A percentile compares a stretch with the other conserved stretches of the same genome.
phyloP scores from a whole-genome alignment of 2,888 invertebrate species.

The Dermolepida albohirtum region DNA sequence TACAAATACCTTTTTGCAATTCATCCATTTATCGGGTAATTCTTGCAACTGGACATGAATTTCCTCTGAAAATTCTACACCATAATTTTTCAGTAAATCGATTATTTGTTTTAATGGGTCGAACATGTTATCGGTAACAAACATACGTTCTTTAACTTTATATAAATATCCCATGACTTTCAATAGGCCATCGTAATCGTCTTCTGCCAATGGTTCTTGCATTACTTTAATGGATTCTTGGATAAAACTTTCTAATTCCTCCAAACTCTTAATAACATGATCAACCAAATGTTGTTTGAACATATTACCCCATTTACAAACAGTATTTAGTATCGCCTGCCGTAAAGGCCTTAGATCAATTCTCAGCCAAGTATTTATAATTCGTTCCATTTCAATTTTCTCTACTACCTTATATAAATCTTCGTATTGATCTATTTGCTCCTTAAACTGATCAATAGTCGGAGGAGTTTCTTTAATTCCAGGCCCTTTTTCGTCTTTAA shows the following conservation, averaged over 20 bases:
- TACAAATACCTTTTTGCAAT: slow-evolving; percentile 76
- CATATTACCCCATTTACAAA: slow-evolving; percentile 89
- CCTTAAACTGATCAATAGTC: slow-evolving; percentile 79
- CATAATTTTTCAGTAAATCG: slow-evolving; percentile 84
- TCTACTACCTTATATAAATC: slow-evolving; percentile 81
- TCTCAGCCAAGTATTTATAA: slow-evolving; percentile 84
- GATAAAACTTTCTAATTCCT: slow-evolving; percentile 83
- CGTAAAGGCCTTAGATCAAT: slow-evolving; percentile 84
- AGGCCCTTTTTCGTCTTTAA: slow-evolving; percentile 56
- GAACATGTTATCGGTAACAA: slow-evolving; percentile 88
- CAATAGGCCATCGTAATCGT: slow-evolving; percentile 88
- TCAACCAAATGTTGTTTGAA: slow-evolving; percentile 89
- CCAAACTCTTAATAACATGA: slow-evolving; percentile 81
- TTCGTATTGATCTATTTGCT: slow-evolving; percentile 86
- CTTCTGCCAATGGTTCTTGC: slow-evolving; percentile 78
- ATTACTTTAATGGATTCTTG: slow-evolving; percentile 79
- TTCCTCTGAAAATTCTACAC: slow-evolving; percentile 88
- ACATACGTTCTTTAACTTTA: slow-evolving; percentile 81
- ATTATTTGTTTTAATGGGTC: slow-evolving; percentile 89
- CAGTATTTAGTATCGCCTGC: slow-evolving; percentile 82
- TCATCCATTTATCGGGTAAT: slow-evolving; percentile 89
- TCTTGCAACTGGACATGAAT: slow-evolving; percentile 80
- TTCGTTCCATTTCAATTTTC: slow-evolving; percentile 72
- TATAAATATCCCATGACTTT: slow-evolving; percentile 86
- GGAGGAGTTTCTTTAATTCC: slow-evolving; percentile 69